Base-by-base conservation (phyloP, 2,113 vertebrate species). In the Axis porcinus region DNA sequence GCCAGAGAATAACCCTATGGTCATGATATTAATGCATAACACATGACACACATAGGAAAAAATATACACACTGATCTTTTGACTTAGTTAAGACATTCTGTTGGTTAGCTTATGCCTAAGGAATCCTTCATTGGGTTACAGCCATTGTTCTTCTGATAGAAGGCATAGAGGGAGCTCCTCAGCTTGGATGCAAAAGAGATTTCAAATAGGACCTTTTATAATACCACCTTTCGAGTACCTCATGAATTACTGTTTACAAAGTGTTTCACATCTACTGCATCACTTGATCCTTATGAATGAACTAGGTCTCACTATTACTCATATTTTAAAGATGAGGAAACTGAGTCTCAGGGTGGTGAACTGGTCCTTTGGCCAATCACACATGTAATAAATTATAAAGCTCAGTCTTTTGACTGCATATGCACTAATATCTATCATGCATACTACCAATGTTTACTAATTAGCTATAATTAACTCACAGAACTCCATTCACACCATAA, bases 321-420 rank as follows among this genome's bases (percentile, higher is more conserved):
- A 54, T 76, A 86, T 67, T 94, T 76, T 97, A 95, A 94, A 93
- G 19, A 78, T 64, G 33, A 96, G 33, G 92, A 97, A 93, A 93
- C 7, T 74, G n/a, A 84, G 47, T 55, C 25, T 95, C 17, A 89
- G 30, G 36, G 27, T 96, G 23, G 47, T 40, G 15, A 81, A 11
- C 36, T 70, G 40, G 52, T 87, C n/a, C 52, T 95, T 86, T 64
- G 88, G 14, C 15, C 47, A 95, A n/a, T 85, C 79, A 92, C 12
- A 97, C 10, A 97, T 90, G 19, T 19, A 96, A 91, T 89, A 91
- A 87, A 94, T 84, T 91, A 70, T 64, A 50, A 30, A 97, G 55
- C 21, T 30, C 36, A 5, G 52, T 83, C 14, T 95, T 91, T n/a
- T 86, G 13, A 88, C 25, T 27, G 33, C 28, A 81, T 67, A 47